Evolutionary conservation across 2,113 vertebrate species (phyloP).

Genomic region (Turnix velox): DNA sequence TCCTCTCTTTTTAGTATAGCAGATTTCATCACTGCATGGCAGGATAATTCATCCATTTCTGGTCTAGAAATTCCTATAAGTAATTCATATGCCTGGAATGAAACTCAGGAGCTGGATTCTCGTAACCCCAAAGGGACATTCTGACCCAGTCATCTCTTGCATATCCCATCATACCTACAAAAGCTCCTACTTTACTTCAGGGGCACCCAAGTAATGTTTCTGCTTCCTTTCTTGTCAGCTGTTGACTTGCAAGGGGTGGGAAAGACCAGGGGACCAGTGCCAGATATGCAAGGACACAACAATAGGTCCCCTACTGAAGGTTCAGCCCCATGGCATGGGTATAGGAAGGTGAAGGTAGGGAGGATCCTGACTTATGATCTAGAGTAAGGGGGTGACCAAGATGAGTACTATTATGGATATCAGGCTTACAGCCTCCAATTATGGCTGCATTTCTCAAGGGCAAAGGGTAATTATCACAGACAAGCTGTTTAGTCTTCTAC

Average conservation of each 20-base stretch:
- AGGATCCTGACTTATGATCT: background rate
- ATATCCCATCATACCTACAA: background rate
- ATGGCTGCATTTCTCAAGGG: background rate
- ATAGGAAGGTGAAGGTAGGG: background rate
- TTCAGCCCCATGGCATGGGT: background rate
- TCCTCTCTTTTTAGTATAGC: background rate
- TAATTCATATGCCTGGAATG: background rate
- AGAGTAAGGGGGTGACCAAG: background rate
- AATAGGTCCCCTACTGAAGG: fast-evolving
- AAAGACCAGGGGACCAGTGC: background rate
- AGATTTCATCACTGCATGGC: background rate
- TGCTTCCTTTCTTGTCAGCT: background rate
- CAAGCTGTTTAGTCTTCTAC: conserved; percentile 13
- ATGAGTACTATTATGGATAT: background rate
- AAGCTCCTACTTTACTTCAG: background rate
- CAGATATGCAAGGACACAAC: background rate
- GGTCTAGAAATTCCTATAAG: background rate
- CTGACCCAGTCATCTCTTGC: background rate
- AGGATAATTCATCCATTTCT: background rate
- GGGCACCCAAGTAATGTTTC: background rate
- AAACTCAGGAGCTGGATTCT: background rate
- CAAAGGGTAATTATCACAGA: background rate
- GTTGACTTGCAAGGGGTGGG: background rate
- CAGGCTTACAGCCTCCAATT: background rate
- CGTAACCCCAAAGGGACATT: background rate